phyloP scores from a whole-genome alignment of 30 jellyfish, hydroid and myxozoan species.

The Aurelia coerulea region DNA sequence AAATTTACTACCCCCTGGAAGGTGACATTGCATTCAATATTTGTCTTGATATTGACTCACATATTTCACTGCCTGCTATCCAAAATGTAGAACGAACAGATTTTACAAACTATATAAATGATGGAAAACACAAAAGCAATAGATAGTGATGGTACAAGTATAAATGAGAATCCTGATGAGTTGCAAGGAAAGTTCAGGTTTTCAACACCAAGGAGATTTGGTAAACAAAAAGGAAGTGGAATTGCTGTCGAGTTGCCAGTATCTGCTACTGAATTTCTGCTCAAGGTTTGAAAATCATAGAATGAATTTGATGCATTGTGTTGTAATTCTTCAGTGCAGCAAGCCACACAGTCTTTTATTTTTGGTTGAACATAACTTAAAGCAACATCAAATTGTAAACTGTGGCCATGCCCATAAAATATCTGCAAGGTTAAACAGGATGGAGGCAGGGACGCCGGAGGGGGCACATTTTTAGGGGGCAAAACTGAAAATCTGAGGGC shows the following conservation, averaged over 20 bases:
- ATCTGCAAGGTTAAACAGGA: too few relatives aligned
- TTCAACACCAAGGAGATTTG: slow-evolving; percentile 67
- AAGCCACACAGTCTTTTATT: background rate
- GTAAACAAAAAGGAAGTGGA: slow-evolving; percentile 83
- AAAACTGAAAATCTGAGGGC: too few relatives aligned
- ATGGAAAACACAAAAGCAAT: background rate
- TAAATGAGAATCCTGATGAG: slow-evolving; percentile 13
- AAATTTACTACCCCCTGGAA: too few relatives aligned
- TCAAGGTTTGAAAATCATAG: slow-evolving; percentile 32
- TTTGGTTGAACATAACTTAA: background rate
- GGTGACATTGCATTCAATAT: too few relatives aligned
- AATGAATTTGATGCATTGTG: background rate
- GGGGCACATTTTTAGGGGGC: too few relatives aligned
- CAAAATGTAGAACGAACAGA: background rate
- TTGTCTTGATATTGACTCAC: too few relatives aligned
- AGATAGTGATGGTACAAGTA: slow-evolving; percentile 45
- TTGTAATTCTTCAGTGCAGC: background rate
- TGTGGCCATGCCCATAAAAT: too few relatives aligned
- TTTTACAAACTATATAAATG: background rate
- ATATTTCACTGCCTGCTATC: background rate
- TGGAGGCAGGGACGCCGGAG: too few relatives aligned
- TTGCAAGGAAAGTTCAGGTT: slow-evolving; percentile 38
- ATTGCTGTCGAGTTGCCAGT: slow-evolving; percentile 66
- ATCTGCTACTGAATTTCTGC: slow-evolving; percentile 79
- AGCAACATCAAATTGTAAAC: too few relatives aligned